Evolutionary conservation across 2,113 vertebrate species (phyloP).

Genomic region (Sebastes fasciatus): DNA sequence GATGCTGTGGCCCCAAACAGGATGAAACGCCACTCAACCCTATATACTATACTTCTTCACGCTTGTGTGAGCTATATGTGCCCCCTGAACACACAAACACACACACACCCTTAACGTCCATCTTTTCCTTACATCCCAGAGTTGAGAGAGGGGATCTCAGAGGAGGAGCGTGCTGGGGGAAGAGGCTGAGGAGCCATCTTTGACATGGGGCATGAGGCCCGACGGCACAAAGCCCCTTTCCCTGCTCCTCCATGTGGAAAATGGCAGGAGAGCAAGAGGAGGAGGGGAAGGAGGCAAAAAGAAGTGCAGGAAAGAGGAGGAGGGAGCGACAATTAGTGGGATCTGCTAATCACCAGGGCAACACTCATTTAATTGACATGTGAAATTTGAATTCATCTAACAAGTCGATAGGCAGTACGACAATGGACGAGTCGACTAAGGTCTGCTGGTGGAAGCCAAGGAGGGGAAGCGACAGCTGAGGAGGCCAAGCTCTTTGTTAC

Average conservation of each 20-base stretch:
- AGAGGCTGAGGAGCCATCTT: slow-evolving; percentile 76
- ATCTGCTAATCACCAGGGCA: slow-evolving; percentile 84
- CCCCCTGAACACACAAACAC: not conserved
- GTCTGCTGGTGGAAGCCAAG: slow-evolving; percentile 60
- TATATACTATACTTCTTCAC: slow-evolving; percentile 41
- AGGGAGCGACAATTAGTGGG: slow-evolving; percentile 81
- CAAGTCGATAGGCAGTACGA: slow-evolving; percentile 79
- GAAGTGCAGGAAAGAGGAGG: slow-evolving; percentile 65
- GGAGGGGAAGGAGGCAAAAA: slow-evolving; percentile 72
- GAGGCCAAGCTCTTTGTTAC: slow-evolving; percentile 76
- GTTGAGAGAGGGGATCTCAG: slow-evolving; percentile 52
- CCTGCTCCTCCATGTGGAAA: slow-evolving; percentile 86
- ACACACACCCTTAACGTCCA: not conserved
- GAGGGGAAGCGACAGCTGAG: slow-evolving; percentile 71
- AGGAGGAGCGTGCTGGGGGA: slow-evolving; percentile 57
- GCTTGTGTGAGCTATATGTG: slow-evolving; percentile 41
- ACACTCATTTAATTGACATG: slow-evolving; percentile 86
- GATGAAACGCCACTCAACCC: slow-evolving; percentile 52
- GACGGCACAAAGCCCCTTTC: slow-evolving; percentile 83
- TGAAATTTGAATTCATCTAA: slow-evolving; percentile 85
- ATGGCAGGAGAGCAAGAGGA: slow-evolving; percentile 76
- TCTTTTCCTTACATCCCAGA: slow-evolving; percentile 23
- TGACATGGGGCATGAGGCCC: slow-evolving; percentile 75
- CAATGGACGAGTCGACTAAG: slow-evolving; percentile 73
- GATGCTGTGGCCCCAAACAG: slow-evolving; percentile 20